phyloP scores from a whole-genome alignment of 2,888 invertebrate species.

The Clunio marinus region DNA sequence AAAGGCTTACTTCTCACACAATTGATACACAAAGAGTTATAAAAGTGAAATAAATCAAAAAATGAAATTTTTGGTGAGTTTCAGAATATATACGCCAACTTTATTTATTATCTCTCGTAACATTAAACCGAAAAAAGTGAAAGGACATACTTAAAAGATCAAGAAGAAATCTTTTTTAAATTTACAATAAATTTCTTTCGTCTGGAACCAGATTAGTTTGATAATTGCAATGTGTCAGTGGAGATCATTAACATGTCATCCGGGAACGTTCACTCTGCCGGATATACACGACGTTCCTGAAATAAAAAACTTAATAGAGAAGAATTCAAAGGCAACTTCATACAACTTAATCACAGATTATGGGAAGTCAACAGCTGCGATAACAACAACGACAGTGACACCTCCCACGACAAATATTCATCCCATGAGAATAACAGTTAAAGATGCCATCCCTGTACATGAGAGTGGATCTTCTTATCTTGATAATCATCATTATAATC shows the following conservation, averaged over 20 bases:
- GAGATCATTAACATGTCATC: neutral
- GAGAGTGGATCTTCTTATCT: no score
- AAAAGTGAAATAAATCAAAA: neutral
- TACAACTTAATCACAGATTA: neutral
- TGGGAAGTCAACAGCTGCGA: neutral
- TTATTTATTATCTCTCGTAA: neutral
- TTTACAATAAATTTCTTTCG: neutral
- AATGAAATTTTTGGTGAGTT: conserved; percentile 25
- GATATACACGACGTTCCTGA: neutral
- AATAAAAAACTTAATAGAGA: no score
- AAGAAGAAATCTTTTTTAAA: neutral
- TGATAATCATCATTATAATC: no score
- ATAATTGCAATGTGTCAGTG: neutral
- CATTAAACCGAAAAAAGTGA: conserved; percentile 6
- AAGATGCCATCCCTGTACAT: conserved; percentile 21
- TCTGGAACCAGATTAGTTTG: neutral
- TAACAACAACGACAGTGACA: neutral
- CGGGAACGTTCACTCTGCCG: neutral
- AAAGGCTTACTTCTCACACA: no score
- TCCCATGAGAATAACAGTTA: neutral
- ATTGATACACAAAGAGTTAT: no score
- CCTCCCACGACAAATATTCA: neutral
- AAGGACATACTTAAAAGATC: conserved; percentile 1
- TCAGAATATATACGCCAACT: neutral
- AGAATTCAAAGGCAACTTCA: neutral